Percentiles rank a stretch among this genome's conserved stretches.
These are phyloP conservation scores for Scleropages formosus DNA, from an alignment of 2,797 vertebrate species.

Conservation along the genomic window DNA sequence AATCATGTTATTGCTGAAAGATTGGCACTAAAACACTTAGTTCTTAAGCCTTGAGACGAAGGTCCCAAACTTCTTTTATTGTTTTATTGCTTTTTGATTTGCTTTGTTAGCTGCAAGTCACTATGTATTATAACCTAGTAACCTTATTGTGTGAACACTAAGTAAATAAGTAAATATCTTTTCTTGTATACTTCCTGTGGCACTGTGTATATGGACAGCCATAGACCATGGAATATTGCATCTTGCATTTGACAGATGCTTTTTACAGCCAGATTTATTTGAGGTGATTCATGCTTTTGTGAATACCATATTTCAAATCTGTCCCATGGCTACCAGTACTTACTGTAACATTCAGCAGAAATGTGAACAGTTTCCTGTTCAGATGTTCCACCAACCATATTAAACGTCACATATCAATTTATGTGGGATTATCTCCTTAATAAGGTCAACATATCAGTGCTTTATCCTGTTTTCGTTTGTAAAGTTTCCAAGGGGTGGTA, in stretches of 20 bases:
- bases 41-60: slow-evolving; percentile 15
- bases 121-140: neutral
- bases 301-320: slow-evolving; percentile 19
- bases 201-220: neutral
- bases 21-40: neutral
- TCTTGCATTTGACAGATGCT: neutral
- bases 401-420: neutral
- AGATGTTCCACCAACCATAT: neutral
- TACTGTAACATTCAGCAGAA: neutral
- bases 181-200: neutral
- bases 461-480: slow-evolving; percentile 8
- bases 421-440: neutral
- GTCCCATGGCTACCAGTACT: neutral
- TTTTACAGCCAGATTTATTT: neutral
- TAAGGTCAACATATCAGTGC: neutral
- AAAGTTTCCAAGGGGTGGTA: slow-evolving; percentile 4
- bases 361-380: neutral
- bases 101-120: neutral
- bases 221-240: neutral
- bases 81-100: slow-evolving; percentile 21
- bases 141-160: neutral
- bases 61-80: neutral
- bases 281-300: neutral
- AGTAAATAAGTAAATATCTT: neutral
- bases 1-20: neutral